Conservation (phyloP, 1,140 invertebrate species). For the Penaeus japonicus region DNA sequence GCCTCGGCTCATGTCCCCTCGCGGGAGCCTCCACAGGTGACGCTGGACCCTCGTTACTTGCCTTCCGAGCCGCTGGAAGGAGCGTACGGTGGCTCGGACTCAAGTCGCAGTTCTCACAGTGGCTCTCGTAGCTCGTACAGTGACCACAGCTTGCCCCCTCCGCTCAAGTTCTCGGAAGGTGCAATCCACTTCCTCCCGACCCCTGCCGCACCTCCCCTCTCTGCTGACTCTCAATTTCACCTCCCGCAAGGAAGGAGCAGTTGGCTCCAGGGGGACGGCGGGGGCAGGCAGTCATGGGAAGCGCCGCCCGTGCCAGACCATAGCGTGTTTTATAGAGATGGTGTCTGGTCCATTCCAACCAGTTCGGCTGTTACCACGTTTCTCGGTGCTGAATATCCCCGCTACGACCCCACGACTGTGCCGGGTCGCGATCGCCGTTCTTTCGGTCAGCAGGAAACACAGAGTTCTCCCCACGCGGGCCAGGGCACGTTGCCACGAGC, state of each 20-base stretch:
- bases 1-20: not conserved
- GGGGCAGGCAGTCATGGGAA: not conserved
- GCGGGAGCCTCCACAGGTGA: conserved; percentile 19
- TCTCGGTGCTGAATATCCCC: conserved; percentile 42
- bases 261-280: not conserved
- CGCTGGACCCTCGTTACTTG: conserved; percentile 32
- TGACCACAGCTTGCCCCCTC: conserved; percentile 42
- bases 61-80: conserved; percentile 27
- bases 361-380: conserved; percentile 32
- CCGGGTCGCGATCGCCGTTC: conserved; percentile 40
- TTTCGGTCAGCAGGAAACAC: not conserved
- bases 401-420: conserved; percentile 45
- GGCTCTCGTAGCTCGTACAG: conserved; percentile 40
- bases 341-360: conserved; percentile 46
- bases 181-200: conserved; percentile 38
- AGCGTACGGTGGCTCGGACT: conserved; percentile 43
- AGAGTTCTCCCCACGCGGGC: not conserved
- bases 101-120: conserved; percentile 40
- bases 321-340: conserved; percentile 20
- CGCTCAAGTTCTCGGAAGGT: conserved; percentile 39
- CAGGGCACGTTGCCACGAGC: conserved; percentile 30
- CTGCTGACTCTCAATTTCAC: not conserved
- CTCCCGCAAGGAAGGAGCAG: conserved; percentile 1
- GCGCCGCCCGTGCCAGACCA: not conserved
- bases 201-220: not conserved